These are phyloP conservation scores for Tiaroga cobitis DNA, from an alignment of 2,797 vertebrate genomes.

Conservation along the genomic window DNA sequence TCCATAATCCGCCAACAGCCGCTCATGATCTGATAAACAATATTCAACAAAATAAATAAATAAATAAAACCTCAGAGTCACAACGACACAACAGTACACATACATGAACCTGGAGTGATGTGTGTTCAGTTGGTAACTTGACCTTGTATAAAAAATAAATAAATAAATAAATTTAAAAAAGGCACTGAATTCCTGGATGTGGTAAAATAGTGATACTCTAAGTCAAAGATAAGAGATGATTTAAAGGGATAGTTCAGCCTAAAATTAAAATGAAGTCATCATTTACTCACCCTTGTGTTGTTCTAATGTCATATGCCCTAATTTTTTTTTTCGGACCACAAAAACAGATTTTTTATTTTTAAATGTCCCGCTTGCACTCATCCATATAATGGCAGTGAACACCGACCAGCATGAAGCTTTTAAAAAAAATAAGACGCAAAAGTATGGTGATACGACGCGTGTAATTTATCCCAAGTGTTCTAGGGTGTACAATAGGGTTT, in stretches of 20 bases:
- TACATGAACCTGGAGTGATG: neutral
- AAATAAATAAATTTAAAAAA: neutral
- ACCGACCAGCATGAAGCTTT: too few species aligned
- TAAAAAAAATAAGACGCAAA: too few species aligned
- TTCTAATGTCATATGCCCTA: neutral
- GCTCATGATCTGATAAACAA: constrained; percentile 86
- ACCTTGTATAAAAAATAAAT: too few species aligned
- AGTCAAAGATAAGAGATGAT: neutral
- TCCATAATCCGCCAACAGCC: constrained; percentile 90
- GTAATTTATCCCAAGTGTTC: too few species aligned
- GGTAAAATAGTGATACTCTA: neutral
- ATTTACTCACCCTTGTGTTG: neutral
- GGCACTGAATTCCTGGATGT: neutral
- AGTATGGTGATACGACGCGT: too few species aligned
- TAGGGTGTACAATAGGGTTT: too few species aligned
- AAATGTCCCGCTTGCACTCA: too few species aligned
- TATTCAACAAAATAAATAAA: neutral
- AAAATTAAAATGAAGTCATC: neutral
- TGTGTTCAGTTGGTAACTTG: neutral
- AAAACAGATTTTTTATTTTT: neutral
- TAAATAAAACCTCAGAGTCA: neutral
- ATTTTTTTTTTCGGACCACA: neutral
- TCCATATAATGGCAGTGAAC: too few species aligned
- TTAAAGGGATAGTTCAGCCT: neutral
- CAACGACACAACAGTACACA: neutral